Conservation (phyloP, 2,113 vertebrate species). For the Pandion haliaetus region DNA sequence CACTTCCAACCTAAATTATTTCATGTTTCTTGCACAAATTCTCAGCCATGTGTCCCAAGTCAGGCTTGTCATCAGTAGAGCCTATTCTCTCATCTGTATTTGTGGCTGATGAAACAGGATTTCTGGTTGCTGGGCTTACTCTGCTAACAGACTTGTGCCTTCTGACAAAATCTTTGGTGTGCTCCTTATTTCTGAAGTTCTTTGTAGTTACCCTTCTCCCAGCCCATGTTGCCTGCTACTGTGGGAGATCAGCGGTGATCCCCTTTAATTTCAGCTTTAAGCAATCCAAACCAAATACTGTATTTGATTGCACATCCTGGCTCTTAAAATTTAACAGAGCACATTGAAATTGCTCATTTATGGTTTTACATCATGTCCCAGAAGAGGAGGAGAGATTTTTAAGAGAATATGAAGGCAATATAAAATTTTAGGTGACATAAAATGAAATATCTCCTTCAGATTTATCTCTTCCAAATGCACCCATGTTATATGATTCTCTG, state of each 20-base stretch:
- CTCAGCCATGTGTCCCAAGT: not conserved
- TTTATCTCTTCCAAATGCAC: not conserved
- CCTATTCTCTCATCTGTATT: not conserved
- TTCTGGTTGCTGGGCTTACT: not conserved
- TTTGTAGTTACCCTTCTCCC: not conserved
- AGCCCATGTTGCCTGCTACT: not conserved
- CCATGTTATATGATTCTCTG: not conserved
- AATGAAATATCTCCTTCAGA: not conserved
- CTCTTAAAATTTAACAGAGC: not conserved
- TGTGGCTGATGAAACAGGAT: not conserved
- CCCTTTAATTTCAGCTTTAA: not conserved
- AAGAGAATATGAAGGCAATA: not conserved
- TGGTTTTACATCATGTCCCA: not conserved
- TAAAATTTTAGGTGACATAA: not conserved
- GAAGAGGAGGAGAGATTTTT: not conserved
- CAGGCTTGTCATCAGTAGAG: not conserved
- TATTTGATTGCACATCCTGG: not conserved
- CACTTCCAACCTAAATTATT: not conserved
- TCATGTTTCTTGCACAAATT: not conserved
- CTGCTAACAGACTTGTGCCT: not conserved
- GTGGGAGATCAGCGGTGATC: not conserved
- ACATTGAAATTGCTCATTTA: not conserved
- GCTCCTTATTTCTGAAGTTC: not conserved
- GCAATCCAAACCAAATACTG: not conserved
- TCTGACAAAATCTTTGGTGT: not conserved